A percentile compares a stretch with the other conserved stretches of the same genome.
phyloP scores from a whole-genome alignment of 2,113 vertebrate species.

The Heterotilapia buettikoferi region DNA sequence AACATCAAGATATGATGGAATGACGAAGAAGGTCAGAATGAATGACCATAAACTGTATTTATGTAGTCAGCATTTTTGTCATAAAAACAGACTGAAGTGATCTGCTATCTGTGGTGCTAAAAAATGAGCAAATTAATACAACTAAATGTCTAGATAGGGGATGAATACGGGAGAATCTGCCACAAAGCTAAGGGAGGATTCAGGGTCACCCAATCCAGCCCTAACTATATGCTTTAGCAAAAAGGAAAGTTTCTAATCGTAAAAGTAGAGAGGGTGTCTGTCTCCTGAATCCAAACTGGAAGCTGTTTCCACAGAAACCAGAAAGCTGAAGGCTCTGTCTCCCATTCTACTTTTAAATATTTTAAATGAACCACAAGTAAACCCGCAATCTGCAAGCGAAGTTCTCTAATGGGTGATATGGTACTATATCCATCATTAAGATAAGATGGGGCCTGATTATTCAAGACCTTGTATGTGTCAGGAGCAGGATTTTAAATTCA shows the following conservation, averaged over 20 bases:
- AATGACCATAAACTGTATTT: not conserved
- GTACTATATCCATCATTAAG: not conserved
- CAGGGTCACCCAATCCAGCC: not conserved
- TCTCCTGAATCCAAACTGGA: not conserved
- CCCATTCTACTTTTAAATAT: not conserved
- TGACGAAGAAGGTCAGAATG: not conserved
- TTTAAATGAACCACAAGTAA: not conserved
- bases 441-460: not conserved
- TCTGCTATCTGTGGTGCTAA: not conserved
- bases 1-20: not conserved
- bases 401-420: not conserved
- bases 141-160: not conserved
- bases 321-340: not conserved
- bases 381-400: not conserved
- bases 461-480: not conserved
- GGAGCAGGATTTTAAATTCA: not conserved
- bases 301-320: not conserved
- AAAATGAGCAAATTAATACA: not conserved
- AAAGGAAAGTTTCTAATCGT: not conserved
- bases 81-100: not conserved
- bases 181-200: not conserved
- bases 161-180: not conserved
- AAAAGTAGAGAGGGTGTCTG: not conserved
- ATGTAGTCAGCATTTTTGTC: not conserved
- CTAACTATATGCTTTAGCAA: not conserved